These are phyloP conservation scores for Pentamera pediparva DNA, from an alignment of 53 echinoderm and acorn worm genomes.

Conservation along the genomic window DNA sequence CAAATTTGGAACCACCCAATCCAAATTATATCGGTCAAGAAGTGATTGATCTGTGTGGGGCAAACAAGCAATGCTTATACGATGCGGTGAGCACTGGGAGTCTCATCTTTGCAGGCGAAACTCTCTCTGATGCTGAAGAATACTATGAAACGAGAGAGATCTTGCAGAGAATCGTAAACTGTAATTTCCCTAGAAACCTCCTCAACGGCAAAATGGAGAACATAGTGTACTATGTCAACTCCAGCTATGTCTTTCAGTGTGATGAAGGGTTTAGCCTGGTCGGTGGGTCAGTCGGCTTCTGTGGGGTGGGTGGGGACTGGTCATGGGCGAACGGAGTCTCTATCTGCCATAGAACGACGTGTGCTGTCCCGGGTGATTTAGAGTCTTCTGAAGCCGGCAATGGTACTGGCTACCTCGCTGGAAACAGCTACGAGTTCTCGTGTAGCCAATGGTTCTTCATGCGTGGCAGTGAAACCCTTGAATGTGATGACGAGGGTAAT, in stretches of 20 bases:
- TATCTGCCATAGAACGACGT: too few species aligned
- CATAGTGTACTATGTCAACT: slow-evolving; percentile 20
- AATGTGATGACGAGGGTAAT: too few species aligned
- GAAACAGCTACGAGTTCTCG: too few species aligned
- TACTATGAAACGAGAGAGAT: slow-evolving; percentile 4
- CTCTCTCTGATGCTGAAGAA: neutral
- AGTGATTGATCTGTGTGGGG: slow-evolving; percentile 39
- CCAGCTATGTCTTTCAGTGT: neutral
- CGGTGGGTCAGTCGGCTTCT: too few species aligned
- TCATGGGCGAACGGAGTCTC: too few species aligned
- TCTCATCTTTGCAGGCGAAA: slow-evolving; percentile 45
- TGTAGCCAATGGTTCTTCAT: too few species aligned
- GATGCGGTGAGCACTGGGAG: slow-evolving; percentile 35
- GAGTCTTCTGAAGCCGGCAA: too few species aligned
- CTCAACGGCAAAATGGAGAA: slow-evolving; percentile 24
- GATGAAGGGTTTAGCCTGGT: neutral
- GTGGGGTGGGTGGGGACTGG: too few species aligned
- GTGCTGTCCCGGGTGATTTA: too few species aligned
- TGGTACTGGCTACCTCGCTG: too few species aligned
- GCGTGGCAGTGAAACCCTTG: too few species aligned
- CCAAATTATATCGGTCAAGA: slow-evolving; percentile 26
- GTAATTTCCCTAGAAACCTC: slow-evolving; percentile 29
- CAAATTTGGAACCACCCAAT: slow-evolving; percentile 35
- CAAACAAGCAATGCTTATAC: slow-evolving; percentile 36
- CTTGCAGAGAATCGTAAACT: slow-evolving; percentile 37